Base-by-base conservation (phyloP, 2,888 invertebrate species). In the Orthosia gothica region DNA sequence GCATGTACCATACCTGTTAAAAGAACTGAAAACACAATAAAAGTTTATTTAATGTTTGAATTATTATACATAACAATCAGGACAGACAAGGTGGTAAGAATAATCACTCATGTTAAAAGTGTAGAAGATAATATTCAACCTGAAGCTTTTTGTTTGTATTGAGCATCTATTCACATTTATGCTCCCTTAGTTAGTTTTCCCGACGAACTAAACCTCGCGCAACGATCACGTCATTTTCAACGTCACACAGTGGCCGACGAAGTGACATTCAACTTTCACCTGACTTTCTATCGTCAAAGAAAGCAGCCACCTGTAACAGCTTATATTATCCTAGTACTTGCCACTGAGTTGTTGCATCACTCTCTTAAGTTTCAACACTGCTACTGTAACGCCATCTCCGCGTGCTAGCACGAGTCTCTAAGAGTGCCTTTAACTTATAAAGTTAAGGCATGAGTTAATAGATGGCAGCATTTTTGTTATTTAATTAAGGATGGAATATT, bases 321-420 rank as follows among this genome's bases (percentile, higher is more conserved):
- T 63, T 40, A 70, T 80, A 69, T 52, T 75, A 18, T 45, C 73
- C 73, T 77, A 67, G 78, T 85, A 81, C 32, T 54, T 72, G 61
- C 18, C 63, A 66, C 45, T 23, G 49, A 49, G n/a, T 59, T 71
- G 45, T 32, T 59, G 67, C 65, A 76, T 26, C 32, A 54, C 65
- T 76, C 18, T 32, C 47, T 12, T 66, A 70, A 62, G n/a, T 49
- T 3, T 47, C 64, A 61, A 70, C 67, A 67, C 32, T n/a, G 12
- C 12, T 49, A 23, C 40, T 59, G 73, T 55, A 70, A 40, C 81
- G 76, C 79, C 81, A 76, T 76, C 81, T 79, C 9, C 40, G 32
- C 5, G 20, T 4, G 40, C 12, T 16, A 16, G 9, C 15, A 9
- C 0, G 4, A 57, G 18, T 18, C 1, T n/a, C 23, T 13, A n/a